phyloP scores from a whole-genome alignment of 1,140 invertebrate species.

The Brachionus rotundiformis region DNA sequence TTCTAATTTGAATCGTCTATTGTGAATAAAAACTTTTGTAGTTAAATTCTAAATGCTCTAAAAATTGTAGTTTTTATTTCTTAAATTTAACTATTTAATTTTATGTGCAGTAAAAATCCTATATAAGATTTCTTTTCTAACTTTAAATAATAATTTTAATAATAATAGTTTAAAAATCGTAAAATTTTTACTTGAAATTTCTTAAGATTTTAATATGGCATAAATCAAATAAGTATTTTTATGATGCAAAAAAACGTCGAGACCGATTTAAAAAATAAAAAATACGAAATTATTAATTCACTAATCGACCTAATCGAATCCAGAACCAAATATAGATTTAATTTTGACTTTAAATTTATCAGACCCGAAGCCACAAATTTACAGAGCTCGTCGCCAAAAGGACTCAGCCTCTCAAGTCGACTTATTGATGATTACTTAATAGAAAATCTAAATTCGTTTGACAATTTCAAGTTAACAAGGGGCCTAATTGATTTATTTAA shows the following conservation, averaged over 20 bases:
- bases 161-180: neutral
- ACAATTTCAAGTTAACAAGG: neutral
- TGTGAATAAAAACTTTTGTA: no score
- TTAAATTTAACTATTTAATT: no score
- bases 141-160: no score
- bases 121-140: no score
- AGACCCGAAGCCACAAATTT: neutral
- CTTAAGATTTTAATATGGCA: neutral
- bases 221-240: neutral
- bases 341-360: neutral
- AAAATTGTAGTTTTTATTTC: no score
- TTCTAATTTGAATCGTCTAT: no score
- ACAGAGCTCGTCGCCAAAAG: neutral
- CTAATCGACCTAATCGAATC: constrained; percentile 16
- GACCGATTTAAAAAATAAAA: neutral
- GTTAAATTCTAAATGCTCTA: no score
- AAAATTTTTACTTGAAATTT: neutral
- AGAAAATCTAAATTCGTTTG: neutral
- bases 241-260: neutral
- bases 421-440: neutral
- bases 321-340: constrained; percentile 5
- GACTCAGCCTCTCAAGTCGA: neutral
- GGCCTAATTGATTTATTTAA: constrained; percentile 3
- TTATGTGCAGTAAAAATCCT: no score
- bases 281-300: constrained; percentile 4